These are phyloP conservation scores for Axinella damicornis DNA, from an alignment of 37 sponge, comb jelly and placozoan genomes.

Conservation along the genomic window DNA sequence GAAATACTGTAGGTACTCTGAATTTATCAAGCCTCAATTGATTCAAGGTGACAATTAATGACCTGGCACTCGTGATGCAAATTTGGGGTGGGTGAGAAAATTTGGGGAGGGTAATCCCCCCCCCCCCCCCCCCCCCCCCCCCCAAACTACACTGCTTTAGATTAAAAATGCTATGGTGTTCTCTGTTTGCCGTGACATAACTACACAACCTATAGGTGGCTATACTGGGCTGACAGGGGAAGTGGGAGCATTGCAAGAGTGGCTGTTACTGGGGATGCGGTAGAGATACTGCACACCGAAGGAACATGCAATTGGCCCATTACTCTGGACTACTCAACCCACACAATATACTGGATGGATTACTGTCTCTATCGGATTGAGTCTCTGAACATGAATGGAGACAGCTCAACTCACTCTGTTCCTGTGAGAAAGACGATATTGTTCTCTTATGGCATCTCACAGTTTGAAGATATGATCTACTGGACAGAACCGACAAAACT, in stretches of 20 bases:
- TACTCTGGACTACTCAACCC: slow-evolving; percentile 9
- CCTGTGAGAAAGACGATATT: not conserved
- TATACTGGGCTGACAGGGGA: slow-evolving; percentile 39
- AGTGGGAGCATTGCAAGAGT: slow-evolving; percentile 22
- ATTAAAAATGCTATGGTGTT: too few relatives aligned
- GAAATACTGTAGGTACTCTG: too few relatives aligned
- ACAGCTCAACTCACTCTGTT: not conserved
- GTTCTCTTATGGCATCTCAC: not conserved
- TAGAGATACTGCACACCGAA: not conserved
- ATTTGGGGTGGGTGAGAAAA: too few relatives aligned
- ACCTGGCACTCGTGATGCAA: too few relatives aligned
- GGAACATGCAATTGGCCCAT: not conserved
- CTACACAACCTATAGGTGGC: slow-evolving; percentile 42
- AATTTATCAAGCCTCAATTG: too few relatives aligned
- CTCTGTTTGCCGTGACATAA: too few relatives aligned
- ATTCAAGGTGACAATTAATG: too few relatives aligned
- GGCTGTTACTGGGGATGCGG: slow-evolving; percentile 17
- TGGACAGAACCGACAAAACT: slow-evolving; percentile 4
- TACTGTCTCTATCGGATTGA: not conserved
- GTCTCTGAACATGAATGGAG: slow-evolving; percentile 20
- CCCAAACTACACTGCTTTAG: too few relatives aligned
- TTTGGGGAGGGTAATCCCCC: too few relatives aligned
- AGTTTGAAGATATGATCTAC: slow-evolving; percentile 10
- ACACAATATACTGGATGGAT: slow-evolving; percentile 36
- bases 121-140: too few relatives aligned